Conservation (phyloP, 1,140 invertebrate genomes). For the Gyrodactylus salaris region DNA sequence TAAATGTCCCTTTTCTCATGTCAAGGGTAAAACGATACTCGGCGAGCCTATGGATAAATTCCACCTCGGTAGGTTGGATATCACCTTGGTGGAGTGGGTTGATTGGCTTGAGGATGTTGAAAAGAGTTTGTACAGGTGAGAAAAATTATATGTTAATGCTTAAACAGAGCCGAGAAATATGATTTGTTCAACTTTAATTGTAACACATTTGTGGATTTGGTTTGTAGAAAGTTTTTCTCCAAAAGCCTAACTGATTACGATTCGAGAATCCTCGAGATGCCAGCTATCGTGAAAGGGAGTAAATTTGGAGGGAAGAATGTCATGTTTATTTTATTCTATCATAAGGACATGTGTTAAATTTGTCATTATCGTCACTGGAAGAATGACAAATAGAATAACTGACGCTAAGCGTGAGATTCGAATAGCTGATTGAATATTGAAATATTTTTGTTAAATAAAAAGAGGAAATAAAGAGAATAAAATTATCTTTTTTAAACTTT, state of each 20-base stretch:
- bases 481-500: too few species aligned
- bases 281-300: not conserved
- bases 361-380: not conserved
- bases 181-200: not conserved
- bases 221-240: not conserved
- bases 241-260: not conserved
- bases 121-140: not conserved
- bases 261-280: not conserved
- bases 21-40: not conserved
- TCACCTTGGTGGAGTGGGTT: not conserved
- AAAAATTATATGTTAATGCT: not conserved
- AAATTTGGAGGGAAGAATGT: too few species aligned
- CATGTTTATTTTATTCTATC: too few species aligned
- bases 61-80: not conserved
- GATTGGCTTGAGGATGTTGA: not conserved
- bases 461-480: too few species aligned
- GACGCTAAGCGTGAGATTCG: too few species aligned
- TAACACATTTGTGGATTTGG: not conserved
- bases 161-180: not conserved
- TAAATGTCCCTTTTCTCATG: not conserved
- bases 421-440: too few species aligned
- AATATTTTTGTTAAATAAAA: too few species aligned
- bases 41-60: not conserved
- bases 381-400: too few species aligned
- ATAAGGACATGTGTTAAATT: too few species aligned